Evolutionary conservation across 2,113 vertebrate genomes (phyloP), one percentile per base, ranked within the genome.

Genomic region (Scortum barcoo): DNA sequence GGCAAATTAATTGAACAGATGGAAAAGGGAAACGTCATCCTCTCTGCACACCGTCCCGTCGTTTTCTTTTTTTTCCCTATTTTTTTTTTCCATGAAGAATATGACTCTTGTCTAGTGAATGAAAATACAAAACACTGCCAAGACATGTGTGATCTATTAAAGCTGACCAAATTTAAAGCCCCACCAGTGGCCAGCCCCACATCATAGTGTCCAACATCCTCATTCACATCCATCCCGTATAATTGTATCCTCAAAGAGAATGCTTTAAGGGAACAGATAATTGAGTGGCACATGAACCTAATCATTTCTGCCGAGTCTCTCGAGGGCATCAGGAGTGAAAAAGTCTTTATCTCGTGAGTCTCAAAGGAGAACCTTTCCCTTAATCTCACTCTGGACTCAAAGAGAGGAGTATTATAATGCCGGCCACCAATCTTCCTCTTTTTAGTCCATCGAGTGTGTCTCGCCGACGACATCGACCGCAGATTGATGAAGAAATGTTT

Each of bases 251-350:
- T 91, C 81, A 90, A 91, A 89, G 90, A 86, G 79, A 89, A 70
- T 36, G 93, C 87, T 91, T 89, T 77, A 87, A 88, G 91, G 87
- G 89, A 87, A 56, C 26, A 72, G 84, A 91, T 93, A 93, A 92
- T 90, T 88, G 91, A 92, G 87, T 89, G 91, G 91, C 91, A 90
- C 88, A 88, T 90, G 89, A 92, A 91, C 78, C 82, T 88, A 83
- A 93, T 93, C 83, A 80, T 92, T 86, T 89, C 82, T 83, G 63
- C 85, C 36, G 72, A 87, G 82, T 84, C 83, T 91, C 91, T 83
- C 51, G 58, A 68, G 88, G 88, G 82, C 81, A 71, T 82, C 58
- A 50, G 72, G 51, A 86, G 88, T 76, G 80, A 88, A 80, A 22
- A 91, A 85, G 68, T 87, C 90, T 90, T 91, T 91, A 90, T 92